Evolutionary conservation across 2,888 invertebrate genomes (phyloP).

Genomic region (Toxonevra muliebris): DNA sequence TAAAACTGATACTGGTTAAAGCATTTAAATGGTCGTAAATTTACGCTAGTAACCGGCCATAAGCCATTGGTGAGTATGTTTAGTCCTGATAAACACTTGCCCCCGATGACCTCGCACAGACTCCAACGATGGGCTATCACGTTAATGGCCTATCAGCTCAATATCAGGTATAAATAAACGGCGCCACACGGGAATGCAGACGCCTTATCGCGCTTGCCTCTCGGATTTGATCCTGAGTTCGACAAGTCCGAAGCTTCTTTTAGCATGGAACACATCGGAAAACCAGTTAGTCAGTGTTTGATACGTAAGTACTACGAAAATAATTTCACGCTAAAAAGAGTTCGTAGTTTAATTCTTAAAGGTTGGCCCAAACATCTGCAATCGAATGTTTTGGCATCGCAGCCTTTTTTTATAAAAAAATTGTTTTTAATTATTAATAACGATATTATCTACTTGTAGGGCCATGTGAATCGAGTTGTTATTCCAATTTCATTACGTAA

Average conservation of each 20-base stretch:
- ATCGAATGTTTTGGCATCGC: conserved; percentile 13
- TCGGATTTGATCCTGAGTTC: background rate
- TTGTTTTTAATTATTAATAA: too few species aligned
- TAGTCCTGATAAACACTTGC: conserved; percentile 32
- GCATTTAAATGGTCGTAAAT: conserved; percentile 34
- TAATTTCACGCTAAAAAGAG: background rate
- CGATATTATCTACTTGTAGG: too few species aligned
- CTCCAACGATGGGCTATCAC: conserved; percentile 31
- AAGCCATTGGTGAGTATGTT: conserved; percentile 33
- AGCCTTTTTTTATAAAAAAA: too few species aligned
- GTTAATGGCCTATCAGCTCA: conserved; percentile 31
- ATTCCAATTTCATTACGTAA: too few species aligned
- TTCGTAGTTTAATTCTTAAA: conserved; percentile 1
- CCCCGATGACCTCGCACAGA: conserved; percentile 22
- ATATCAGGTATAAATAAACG: conserved; percentile 30
- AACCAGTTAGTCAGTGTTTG: conserved; percentile 1
- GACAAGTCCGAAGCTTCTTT: conserved; percentile 19
- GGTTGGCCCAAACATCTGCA: conserved; percentile 23
- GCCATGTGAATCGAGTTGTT: too few species aligned
- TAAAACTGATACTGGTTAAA: too few species aligned
- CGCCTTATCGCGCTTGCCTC: background rate
- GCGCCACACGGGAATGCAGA: conserved; percentile 16
- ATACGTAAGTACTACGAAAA: background rate
- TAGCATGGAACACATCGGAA: background rate
- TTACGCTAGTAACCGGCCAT: conserved; percentile 29